phyloP scores from a whole-genome alignment of 2,888 invertebrate genomes.

The Zeuzera pyrina region DNA sequence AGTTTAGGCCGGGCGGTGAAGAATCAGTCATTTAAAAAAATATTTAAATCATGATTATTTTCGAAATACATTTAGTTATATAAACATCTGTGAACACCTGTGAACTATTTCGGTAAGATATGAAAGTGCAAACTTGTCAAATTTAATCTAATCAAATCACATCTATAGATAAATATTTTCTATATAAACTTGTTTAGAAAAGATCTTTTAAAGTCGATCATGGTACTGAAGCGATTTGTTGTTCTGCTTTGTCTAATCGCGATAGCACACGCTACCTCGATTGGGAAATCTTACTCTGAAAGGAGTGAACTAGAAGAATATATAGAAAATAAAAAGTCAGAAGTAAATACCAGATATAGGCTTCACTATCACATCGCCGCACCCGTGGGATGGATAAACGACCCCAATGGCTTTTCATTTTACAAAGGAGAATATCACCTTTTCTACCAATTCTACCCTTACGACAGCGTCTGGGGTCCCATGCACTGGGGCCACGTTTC shows the following conservation, averaged over 20 bases:
- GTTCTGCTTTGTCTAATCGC: slow-evolving; percentile 22
- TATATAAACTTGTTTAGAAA: too few species aligned
- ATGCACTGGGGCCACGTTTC: slow-evolving; percentile 72
- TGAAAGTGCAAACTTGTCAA: too few species aligned
- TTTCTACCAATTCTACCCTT: slow-evolving; percentile 70
- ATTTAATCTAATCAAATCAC: too few species aligned
- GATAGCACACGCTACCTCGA: slow-evolving; percentile 18
- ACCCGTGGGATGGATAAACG: slow-evolving; percentile 72
- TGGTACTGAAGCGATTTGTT: not conserved
- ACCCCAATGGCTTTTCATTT: slow-evolving; percentile 70
- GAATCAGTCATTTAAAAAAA: too few species aligned
- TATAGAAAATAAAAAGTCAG: slow-evolving; percentile 34
- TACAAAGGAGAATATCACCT: slow-evolving; percentile 65
- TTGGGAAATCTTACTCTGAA: slow-evolving; percentile 21
- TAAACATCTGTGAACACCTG: too few species aligned
- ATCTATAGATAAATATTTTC: not conserved
- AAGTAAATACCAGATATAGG: slow-evolving; percentile 47
- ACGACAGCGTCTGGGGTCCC: slow-evolving; percentile 53
- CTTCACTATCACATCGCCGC: slow-evolving; percentile 50
- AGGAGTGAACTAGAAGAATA: slow-evolving; percentile 41
- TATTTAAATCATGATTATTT: too few species aligned
- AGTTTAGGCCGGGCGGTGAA: too few species aligned
- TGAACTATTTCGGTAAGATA: too few species aligned
- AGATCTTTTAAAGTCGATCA: not conserved
- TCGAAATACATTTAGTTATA: too few species aligned